phyloP scores from a whole-genome alignment of 1,140 invertebrate genomes.

The Asbolus verrucosus region DNA sequence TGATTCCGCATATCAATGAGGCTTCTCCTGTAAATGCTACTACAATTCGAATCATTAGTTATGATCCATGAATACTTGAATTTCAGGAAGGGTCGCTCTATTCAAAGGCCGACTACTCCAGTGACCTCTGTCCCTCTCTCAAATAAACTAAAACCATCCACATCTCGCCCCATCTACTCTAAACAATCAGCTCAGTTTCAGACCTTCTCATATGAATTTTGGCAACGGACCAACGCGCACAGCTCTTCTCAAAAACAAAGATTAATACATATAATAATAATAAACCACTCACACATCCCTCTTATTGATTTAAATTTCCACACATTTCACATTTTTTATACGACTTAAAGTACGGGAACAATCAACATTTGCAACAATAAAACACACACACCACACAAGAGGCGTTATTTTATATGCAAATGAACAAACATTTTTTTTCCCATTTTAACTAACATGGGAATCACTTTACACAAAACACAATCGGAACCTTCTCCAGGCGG shows the following conservation, averaged over 20 bases:
- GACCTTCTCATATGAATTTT: constrained; percentile 32
- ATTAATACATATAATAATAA: constrained; percentile 32
- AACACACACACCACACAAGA: too few relatives aligned
- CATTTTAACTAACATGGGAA: too few relatives aligned
- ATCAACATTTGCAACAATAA: too few relatives aligned
- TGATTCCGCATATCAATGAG: constrained; percentile 48
- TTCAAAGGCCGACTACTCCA: constrained; percentile 38
- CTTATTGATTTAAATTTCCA: background rate
- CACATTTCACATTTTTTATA: constrained; percentile 14
- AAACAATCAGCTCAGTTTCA: constrained; percentile 21
- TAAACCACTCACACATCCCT: constrained; percentile 22
- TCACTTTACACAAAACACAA: too few relatives aligned
- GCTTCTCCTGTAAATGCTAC: constrained; percentile 47
- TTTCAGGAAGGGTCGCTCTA: constrained; percentile 44
- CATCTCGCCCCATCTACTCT: constrained; percentile 24
- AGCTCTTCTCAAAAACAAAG: constrained; percentile 21
- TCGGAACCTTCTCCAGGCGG: too few relatives aligned
- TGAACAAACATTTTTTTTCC: too few relatives aligned
- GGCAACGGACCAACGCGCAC: background rate
- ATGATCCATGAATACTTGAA: constrained; percentile 49
- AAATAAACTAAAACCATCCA: constrained; percentile 20
- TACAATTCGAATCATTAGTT: constrained; percentile 51
- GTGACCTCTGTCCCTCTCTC: constrained; percentile 38
- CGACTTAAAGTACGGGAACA: too few relatives aligned
- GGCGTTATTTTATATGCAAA: too few relatives aligned